Evolutionary conservation across 2,113 vertebrate genomes (phyloP).

Genomic region (Carettochelys insculpta): DNA sequence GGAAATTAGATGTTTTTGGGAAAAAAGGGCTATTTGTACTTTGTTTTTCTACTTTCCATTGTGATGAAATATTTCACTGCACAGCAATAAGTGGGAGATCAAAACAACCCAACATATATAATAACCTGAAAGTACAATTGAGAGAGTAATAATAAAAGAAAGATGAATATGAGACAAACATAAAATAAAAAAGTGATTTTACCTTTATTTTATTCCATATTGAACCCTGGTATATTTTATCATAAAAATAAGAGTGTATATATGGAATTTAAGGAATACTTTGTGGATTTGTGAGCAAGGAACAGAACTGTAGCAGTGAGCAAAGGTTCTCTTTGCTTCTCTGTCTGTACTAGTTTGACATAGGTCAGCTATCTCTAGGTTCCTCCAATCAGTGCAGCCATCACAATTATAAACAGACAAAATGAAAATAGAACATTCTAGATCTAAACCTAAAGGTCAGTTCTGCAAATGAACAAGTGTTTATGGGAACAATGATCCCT

Average conservation of each 20-base stretch:
- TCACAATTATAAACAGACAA: neutral
- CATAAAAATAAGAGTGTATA: neutral
- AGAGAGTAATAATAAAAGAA: constrained; percentile 8
- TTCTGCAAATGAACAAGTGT: neutral
- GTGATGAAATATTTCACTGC: constrained; percentile 38
- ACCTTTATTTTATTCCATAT: neutral
- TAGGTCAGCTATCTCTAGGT: neutral
- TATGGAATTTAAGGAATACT: neutral
- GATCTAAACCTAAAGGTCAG: neutral
- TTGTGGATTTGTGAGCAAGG: neutral
- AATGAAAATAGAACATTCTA: neutral
- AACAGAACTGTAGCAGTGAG: neutral
- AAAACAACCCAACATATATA: constrained; percentile 5
- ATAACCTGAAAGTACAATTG: constrained; percentile 24
- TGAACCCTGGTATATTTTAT: neutral
- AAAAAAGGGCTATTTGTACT: neutral
- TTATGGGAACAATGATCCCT: neutral
- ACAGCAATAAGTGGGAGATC: constrained; percentile 15
- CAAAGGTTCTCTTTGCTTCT: neutral
- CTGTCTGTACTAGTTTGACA: neutral
- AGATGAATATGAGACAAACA: neutral
- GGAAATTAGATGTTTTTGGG: neutral
- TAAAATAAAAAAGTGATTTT: neutral
- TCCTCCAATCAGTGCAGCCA: neutral
- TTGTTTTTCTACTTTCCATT: constrained; percentile 1